These are phyloP conservation scores for Listrodromus nycthemerus DNA, from an alignment of 2,888 invertebrate genomes.

Conservation along the genomic window DNA sequence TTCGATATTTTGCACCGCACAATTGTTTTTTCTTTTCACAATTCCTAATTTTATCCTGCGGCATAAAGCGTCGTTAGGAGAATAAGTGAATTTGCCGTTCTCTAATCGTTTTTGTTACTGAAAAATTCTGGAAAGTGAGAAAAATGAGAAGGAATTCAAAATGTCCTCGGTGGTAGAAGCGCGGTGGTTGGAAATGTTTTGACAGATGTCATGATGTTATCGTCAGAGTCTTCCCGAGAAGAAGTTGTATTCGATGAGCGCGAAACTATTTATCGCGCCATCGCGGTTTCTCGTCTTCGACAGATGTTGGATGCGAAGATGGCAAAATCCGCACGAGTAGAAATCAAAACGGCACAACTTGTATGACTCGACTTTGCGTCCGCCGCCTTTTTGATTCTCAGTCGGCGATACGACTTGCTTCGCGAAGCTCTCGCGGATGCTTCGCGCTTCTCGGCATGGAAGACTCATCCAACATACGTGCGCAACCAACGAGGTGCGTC, in stretches of 20 bases:
- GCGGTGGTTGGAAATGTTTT: slow-evolving; percentile 25
- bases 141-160: not conserved
- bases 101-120: no score
- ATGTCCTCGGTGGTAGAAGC: not conserved
- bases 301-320: slow-evolving; percentile 61
- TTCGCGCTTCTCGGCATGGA: slow-evolving; percentile 18
- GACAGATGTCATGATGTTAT: slow-evolving; percentile 45
- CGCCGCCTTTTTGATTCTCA: no score
- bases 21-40: not conserved
- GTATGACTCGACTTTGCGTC: no score
- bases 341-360: not conserved
- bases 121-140: no score
- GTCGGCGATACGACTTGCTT: slow-evolving; percentile 27
- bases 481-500: slow-evolving; percentile 1
- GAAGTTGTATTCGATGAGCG: slow-evolving; percentile 41
- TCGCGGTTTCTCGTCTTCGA: slow-evolving; percentile 23
- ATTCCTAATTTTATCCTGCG: not conserved
- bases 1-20: no score
- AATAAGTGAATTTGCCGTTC: no score
- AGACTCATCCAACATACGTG: slow-evolving; percentile 9
- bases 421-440: slow-evolving; percentile 6
- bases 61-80: no score
- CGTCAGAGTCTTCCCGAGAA: slow-evolving; percentile 8
- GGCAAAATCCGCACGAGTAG: slow-evolving; percentile 18
- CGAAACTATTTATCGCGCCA: slow-evolving; percentile 42